These are phyloP conservation scores for Harpalus rufipes DNA, from an alignment of 2,888 invertebrate genomes.

Conservation along the genomic window DNA sequence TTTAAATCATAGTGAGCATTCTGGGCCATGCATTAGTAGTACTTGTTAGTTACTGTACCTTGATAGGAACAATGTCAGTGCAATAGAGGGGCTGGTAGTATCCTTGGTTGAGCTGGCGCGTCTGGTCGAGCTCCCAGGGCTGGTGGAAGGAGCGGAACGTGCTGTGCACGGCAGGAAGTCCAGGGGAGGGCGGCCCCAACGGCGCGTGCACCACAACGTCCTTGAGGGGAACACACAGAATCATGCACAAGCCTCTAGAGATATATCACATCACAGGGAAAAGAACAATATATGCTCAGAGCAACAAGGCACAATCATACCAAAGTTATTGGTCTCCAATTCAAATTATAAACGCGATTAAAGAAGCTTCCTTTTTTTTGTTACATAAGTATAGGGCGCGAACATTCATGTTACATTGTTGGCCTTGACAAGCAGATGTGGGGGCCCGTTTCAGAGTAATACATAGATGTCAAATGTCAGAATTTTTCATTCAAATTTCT, in stretches of 20 bases:
- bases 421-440: no score
- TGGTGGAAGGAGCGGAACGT: conserved; percentile 82
- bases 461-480: no score
- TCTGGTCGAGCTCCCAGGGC: conserved; percentile 84
- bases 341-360: no score
- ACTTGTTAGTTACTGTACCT: conserved; percentile 74
- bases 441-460: no score
- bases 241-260: conserved; percentile 76
- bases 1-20: background rate
- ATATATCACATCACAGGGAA: background rate
- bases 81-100: conserved; percentile 73
- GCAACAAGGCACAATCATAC: background rate
- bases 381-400: no score
- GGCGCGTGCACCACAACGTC: conserved; percentile 77
- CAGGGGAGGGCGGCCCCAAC: conserved; percentile 76
- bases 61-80: conserved; percentile 80
- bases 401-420: no score
- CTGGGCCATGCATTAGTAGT: background rate
- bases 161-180: conserved; percentile 77
- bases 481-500: no score
- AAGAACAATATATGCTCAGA: background rate
- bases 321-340: background rate
- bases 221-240: conserved; percentile 74
- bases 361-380: no score
- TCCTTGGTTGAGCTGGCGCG: conserved; percentile 77